Evolutionary conservation across 2,797 vertebrate genomes (phyloP), one percentile per base, ranked within the genome.

Genomic region (Acomys russatus): DNA sequence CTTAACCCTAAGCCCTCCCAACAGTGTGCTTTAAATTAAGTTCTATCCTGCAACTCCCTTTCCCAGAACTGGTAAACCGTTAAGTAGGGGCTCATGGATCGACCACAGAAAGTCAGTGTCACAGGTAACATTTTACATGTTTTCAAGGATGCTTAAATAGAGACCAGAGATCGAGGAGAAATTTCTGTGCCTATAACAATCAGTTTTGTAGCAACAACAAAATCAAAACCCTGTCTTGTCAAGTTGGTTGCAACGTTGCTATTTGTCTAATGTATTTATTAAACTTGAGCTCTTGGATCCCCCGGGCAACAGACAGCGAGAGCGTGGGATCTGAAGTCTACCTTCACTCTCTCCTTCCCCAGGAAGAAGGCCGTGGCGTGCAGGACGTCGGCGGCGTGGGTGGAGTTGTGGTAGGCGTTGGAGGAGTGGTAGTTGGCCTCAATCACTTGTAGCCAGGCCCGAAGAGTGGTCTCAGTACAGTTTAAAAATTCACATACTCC

Each of bases 341-440:
- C 99, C 99, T 99, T 99, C 51, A 99, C 99, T 98, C 97, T 98
- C 9, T 99, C 99, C 94, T 99, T 99, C 22, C 98, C 93, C 0
- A 99, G 98, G 90, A 99, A 99, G 97, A 98, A 99, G 17, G 99
- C 99, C 0, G 99, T 99, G 86, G 99, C 99, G 0, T 99, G 99
- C 59, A 99, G 97, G 28, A 99, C 99, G 0, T 99, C 99, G 0
- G 99, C 98, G 0, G 99, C 99, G 0, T 99, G 99, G 0, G 99
- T 99, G 64, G 99, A 99, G 97, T 99, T 99, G 84, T 99, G 99
- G 97, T 99, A 99, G 28, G 99, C 97, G 7, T 99, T 99, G 92
- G 98, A 98, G 9, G 99, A 97, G 66, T 99, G 99, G 94, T 99
- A 99, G 96, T 99, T 99, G 93, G 98, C 98, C 98, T 99, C 99